Evolutionary conservation across 1,140 invertebrate genomes (phyloP).

Genomic region (Steinernema feltiae): DNA sequence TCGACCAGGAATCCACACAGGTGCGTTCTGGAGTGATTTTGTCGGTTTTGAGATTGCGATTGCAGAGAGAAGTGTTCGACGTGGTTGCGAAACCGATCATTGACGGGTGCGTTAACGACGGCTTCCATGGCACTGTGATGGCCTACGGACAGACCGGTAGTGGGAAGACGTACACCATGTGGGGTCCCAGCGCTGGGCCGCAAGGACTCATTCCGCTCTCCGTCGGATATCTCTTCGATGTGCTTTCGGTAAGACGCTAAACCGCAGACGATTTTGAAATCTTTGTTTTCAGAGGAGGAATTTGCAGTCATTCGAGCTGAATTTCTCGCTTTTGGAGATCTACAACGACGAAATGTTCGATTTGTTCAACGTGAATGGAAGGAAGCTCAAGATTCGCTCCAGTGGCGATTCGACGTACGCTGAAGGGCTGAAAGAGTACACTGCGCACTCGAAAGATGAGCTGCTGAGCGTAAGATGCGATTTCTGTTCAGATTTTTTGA

Average conservation of each 20-base stretch:
- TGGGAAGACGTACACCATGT: conserved; percentile 75
- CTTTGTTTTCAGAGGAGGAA: conserved; percentile 41
- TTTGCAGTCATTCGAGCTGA: conserved; percentile 55
- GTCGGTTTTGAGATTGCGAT: no score
- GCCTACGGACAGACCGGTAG: conserved; percentile 79
- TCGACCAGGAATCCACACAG: no score
- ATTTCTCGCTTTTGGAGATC: conserved; percentile 61
- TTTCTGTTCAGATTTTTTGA: background rate
- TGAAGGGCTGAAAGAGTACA: conserved; percentile 55
- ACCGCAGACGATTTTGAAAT: background rate
- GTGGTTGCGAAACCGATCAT: conserved; percentile 57
- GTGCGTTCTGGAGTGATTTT: no score
- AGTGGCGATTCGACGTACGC: conserved; percentile 57
- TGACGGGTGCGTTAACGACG: conserved; percentile 58
- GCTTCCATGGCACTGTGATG: conserved; percentile 62
- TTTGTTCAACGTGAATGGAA: conserved; percentile 62
- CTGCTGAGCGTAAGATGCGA: conserved; percentile 57
- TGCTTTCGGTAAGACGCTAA: conserved; percentile 15
- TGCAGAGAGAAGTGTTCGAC: no score
- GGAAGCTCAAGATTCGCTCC: conserved; percentile 65
- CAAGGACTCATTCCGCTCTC: conserved; percentile 73
- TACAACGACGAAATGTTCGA: conserved; percentile 62
- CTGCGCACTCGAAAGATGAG: conserved; percentile 51
- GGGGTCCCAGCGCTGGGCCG: conserved; percentile 52
- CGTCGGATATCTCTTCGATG: conserved; percentile 70